Base-by-base conservation (phyloP, 2,113 vertebrate species). In the cattle (Bos taurus) region DNA sequence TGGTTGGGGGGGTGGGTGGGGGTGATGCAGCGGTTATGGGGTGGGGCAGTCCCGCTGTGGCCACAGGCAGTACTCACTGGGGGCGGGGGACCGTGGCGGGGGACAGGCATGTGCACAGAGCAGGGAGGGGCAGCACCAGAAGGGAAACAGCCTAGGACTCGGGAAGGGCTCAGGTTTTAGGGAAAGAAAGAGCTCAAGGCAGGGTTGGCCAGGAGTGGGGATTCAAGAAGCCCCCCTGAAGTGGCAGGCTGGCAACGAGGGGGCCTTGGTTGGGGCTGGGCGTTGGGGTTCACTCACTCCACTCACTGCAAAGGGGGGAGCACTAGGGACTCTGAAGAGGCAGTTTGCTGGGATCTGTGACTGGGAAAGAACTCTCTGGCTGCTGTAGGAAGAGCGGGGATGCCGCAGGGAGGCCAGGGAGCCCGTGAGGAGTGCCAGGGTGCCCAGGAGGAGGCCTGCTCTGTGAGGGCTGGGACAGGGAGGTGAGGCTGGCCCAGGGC, bases 381-480 rank as follows among this genome's bases (percentile, higher is more conserved):
- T 17, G 46, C 46, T 12, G 15, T 19, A 2, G 46, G 36, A 52
- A 59, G 57, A 54, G 40, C 1, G 3, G 48, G 8, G 60, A 56
- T 6, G 26, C 46, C 0, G 7, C 5, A 16, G 30, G 23, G 19
- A 23, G 46, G 30, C 64, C 33, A 3, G 16, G 48, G 83, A 6
- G 17, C 6, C 33, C 36, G 7, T 7, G 1, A 12, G 30, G 14
- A 30, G 43, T 1, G 1, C n/a, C n/a, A 13, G 13, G 33, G 15
- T 46, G 36, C 33, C 40, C 23, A 30, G 82, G 25, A 17, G 36
- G 21, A 43, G 48, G 48, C 6, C 16, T 46, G 12, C 4, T 33
- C 14, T 4, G 5, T 0, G 28, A 56, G 23, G 25, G 28, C 10
- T 3, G 25, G 1, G 33, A 28, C 1, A 0, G n/a, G 25, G 77